Evolutionary conservation across 2,888 invertebrate genomes (phyloP).

Genomic region (Poecilus cupreus): DNA sequence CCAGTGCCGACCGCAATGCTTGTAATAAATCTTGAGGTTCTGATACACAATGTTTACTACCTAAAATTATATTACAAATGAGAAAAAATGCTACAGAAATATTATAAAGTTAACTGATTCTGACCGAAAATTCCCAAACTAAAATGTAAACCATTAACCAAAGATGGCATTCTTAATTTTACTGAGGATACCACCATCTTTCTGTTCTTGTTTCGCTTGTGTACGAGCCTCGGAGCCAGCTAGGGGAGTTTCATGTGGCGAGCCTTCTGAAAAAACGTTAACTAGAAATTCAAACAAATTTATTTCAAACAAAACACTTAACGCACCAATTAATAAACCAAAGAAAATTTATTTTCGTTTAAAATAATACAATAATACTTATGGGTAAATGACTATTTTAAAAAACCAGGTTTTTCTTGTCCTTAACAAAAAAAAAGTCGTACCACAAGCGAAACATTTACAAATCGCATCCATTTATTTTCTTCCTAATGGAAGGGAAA

Average conservation of each 20-base stretch:
- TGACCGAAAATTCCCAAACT: conserved; percentile 46
- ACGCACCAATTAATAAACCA: conserved; percentile 43
- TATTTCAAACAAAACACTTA: conserved; percentile 44
- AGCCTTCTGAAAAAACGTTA: conserved; percentile 72
- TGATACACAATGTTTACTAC: conserved; percentile 78
- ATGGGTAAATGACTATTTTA: conserved; percentile 55
- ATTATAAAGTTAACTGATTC: conserved; percentile 24
- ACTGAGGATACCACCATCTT: conserved; percentile 74
- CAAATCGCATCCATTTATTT: conserved; percentile 45
- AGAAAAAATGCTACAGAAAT: conserved; percentile 32
- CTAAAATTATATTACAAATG: conserved; percentile 70
- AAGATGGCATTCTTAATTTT: conserved; percentile 79
- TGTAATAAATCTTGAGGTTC: conserved; percentile 78
- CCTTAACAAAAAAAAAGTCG: conserved; percentile 41
- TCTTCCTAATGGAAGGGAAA: conserved; percentile 39
- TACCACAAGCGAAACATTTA: conserved; percentile 66
- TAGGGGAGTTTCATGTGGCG: conserved; percentile 70
- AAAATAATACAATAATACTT: conserved; percentile 18
- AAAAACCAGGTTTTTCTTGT: conserved; percentile 56
- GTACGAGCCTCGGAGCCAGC: conserved; percentile 74
- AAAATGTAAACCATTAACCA: conserved; percentile 71
- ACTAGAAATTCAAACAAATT: background rate
- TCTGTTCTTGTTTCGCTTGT: conserved; percentile 71
- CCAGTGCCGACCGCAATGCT: conserved; percentile 78
- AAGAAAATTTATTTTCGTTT: conserved; percentile 8